Evolutionary conservation across 1,140 invertebrate species (phyloP).

Genomic region (Pogonognathellus flavescens): DNA sequence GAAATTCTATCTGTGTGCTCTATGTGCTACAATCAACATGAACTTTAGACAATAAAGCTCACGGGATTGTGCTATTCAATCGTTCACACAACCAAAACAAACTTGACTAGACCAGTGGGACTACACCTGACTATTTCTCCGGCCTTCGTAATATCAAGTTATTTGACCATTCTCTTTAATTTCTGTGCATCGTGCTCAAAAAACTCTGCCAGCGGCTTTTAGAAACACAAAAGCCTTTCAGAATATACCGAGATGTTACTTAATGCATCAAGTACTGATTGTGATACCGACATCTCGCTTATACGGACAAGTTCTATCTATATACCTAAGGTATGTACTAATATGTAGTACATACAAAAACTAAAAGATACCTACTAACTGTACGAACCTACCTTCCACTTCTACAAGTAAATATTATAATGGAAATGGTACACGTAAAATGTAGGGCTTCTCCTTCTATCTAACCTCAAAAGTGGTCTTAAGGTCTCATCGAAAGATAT

Average conservation of each 20-base stretch:
- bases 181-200: constrained; percentile 15
- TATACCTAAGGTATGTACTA: no score
- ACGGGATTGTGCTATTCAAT: constrained; percentile 24
- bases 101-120: constrained; percentile 27
- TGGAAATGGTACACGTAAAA: background rate
- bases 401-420: no score
- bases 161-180: constrained; percentile 5
- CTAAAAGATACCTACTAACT: no score
- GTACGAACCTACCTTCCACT: no score
- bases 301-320: no score
- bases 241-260: background rate
- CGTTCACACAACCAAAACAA: constrained; percentile 37
- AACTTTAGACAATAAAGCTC: background rate
- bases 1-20: no score
- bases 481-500: constrained; percentile 35
- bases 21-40: no score
- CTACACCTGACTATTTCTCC: constrained; percentile 12
- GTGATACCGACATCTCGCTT: no score
- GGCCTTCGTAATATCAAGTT: background rate
- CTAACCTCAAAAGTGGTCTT: background rate
- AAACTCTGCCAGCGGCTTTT: constrained; percentile 9
- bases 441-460: background rate
- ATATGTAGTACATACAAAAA: no score
- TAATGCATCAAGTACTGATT: no score
- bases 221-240: constrained; percentile 15